Conservation (phyloP, 2,888 invertebrate species). For the Uloborus plumipes region DNA sequence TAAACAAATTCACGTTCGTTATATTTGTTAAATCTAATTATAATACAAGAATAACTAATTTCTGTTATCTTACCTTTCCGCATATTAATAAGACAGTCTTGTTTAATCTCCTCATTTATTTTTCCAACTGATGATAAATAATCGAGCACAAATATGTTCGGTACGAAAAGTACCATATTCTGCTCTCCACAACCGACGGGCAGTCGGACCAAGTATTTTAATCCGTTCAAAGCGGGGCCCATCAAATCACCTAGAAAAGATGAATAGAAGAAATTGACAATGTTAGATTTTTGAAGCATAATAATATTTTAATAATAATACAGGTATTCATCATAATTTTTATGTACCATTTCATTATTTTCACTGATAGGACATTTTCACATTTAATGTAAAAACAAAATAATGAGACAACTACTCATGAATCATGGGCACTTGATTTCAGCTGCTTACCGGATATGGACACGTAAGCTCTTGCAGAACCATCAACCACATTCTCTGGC, state of each 20-base stretch:
- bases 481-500: slow-evolving; percentile 80
- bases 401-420: background rate
- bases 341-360: background rate
- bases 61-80: slow-evolving; percentile 77
- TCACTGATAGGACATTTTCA: background rate
- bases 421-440: too few species aligned
- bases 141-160: slow-evolving; percentile 88
- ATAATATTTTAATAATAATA: background rate
- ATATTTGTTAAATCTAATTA: too few species aligned
- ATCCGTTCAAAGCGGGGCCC: slow-evolving; percentile 83
- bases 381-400: background rate
- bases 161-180: slow-evolving; percentile 89
- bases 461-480: slow-evolving; percentile 81
- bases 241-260: slow-evolving; percentile 78
- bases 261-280: too few species aligned
- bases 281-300: too few species aligned
- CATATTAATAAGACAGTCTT: slow-evolving; percentile 78
- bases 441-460: slow-evolving; percentile 76
- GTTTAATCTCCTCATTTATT: slow-evolving; percentile 78
- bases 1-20: too few species aligned
- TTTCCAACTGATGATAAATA: slow-evolving; percentile 81
- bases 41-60: too few species aligned
- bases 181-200: slow-evolving; percentile 94
- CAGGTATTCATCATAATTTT: background rate
- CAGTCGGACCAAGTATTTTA: slow-evolving; percentile 81